Percentiles rank a stretch among this genome's conserved stretches.
Evolutionary conservation across 2,113 vertebrate genomes (phyloP).

Genomic region (Plectropomus leopardus): DNA sequence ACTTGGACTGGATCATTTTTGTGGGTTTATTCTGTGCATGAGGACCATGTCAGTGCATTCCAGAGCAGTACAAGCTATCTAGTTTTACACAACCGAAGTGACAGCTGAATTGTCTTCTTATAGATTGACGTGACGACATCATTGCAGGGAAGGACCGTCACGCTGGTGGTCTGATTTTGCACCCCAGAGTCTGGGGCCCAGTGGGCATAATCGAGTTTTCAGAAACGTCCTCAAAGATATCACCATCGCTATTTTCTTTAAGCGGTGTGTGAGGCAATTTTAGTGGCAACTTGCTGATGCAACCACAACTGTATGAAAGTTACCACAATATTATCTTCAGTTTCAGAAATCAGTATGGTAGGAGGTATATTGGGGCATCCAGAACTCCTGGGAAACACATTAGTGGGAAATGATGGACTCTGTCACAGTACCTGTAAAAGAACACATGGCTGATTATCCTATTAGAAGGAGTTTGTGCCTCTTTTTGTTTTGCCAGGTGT

Average conservation of each 20-base stretch:
- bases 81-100: not conserved
- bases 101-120: slow-evolving; percentile 27
- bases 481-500: slow-evolving; percentile 72
- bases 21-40: not conserved
- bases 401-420: slow-evolving; percentile 72
- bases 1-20: slow-evolving; percentile 25
- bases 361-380: slow-evolving; percentile 47
- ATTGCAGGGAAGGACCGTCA: slow-evolving; percentile 45
- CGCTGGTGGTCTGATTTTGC: slow-evolving; percentile 46
- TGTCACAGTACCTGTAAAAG: slow-evolving; percentile 81
- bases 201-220: slow-evolving; percentile 46
- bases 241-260: slow-evolving; percentile 43
- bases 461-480: slow-evolving; percentile 65
- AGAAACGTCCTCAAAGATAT: slow-evolving; percentile 46
- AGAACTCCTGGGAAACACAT: slow-evolving; percentile 75
- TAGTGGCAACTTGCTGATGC: slow-evolving; percentile 64
- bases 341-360: slow-evolving; percentile 41
- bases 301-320: slow-evolving; percentile 54
- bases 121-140: slow-evolving; percentile 38
- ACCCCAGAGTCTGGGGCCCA: slow-evolving; percentile 36
- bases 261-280: slow-evolving; percentile 48
- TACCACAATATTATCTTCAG: slow-evolving; percentile 36
- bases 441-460: slow-evolving; percentile 82
- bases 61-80: not conserved
- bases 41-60: not conserved